These are phyloP conservation scores for Spinus pinus DNA, from an alignment of 2,797 vertebrate genomes.

Conservation along the genomic window DNA sequence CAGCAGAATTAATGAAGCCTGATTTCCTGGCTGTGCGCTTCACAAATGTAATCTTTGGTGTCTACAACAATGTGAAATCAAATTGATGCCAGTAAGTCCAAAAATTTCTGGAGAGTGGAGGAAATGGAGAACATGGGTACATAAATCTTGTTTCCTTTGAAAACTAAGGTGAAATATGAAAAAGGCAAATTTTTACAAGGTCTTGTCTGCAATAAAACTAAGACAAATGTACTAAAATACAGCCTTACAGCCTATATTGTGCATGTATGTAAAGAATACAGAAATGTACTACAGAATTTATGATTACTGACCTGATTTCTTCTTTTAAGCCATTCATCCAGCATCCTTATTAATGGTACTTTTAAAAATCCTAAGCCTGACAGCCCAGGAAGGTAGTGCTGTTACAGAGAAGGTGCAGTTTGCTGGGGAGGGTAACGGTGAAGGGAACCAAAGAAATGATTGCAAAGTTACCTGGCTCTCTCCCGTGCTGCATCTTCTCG, in stretches of 20 bases:
- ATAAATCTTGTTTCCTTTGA: neutral
- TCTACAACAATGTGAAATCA: neutral
- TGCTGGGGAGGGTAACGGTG: accelerated
- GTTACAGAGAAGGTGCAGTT: neutral
- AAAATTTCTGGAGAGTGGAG: neutral
- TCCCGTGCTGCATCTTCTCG: constrained; percentile 95
- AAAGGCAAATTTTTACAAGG: neutral
- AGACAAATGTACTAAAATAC: neutral
- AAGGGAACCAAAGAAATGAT: accelerated
- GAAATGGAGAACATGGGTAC: neutral
- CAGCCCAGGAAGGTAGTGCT: neutral
- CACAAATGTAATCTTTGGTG: neutral
- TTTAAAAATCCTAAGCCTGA: neutral
- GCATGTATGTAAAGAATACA: neutral
- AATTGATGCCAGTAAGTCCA: neutral
- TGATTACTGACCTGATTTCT: neutral
- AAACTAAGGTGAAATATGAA: constrained; percentile 1
- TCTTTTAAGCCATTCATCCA: neutral
- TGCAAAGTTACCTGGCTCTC: constrained; percentile 85
- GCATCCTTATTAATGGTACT: neutral
- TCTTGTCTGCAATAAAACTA: neutral
- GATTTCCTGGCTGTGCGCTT: neutral
- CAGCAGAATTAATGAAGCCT: neutral
- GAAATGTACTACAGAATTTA: neutral
- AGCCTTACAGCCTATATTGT: neutral